Base-by-base conservation (phyloP, 2,888 invertebrate species). In the Leucophenga maculata region DNA sequence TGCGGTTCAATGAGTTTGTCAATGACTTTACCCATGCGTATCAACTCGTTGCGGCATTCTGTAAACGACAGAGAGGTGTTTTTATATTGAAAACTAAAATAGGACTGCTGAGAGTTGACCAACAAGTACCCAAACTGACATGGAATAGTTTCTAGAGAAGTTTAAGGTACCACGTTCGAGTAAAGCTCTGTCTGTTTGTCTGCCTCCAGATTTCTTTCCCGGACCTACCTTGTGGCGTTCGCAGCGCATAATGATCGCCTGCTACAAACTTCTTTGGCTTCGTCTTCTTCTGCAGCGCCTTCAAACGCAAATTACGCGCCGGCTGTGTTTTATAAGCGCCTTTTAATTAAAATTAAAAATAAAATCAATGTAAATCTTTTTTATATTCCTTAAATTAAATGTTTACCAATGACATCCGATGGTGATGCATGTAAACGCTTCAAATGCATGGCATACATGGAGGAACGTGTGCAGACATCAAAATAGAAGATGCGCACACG, bases 171-270 rank as follows among this genome's bases (percentile, higher is more conserved):
- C n/a, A n/a, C n/a, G n/a, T n/a, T n/a, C n/a, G n/a, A n/a, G n/a
- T n/a, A n/a, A n/a, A n/a, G n/a, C n/a, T n/a, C n/a, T n/a, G n/a
- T n/a, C n/a, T n/a, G n/a, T n/a, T n/a, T n/a, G n/a, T n/a, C n/a
- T n/a, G n/a, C n/a, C n/a, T n/a, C n/a, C n/a, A n/a, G n/a, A n/a
- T n/a, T n/a, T n/a, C n/a, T n/a, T n/a, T n/a, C n/a, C n/a, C n/a
- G n/a, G n/a, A n/a, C n/a, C n/a, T 73, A 88, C 88, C 88, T 76
- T 86, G 83, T 3, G 82, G 77, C 3, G 86, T 87, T 18, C 88
- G 77, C 14, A 88, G 67, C 0, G 83, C 82, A 73, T 85, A 86
- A 70, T 87, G 88, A 80, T 88, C 87, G 1, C 86, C 88, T 0
- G 85, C 76, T 9, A 77, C 79, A 69, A 88, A 88, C 54, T 55